Evolutionary conservation across 2,113 vertebrate genomes (phyloP).

Genomic region (Ceuthmochares aereus): DNA sequence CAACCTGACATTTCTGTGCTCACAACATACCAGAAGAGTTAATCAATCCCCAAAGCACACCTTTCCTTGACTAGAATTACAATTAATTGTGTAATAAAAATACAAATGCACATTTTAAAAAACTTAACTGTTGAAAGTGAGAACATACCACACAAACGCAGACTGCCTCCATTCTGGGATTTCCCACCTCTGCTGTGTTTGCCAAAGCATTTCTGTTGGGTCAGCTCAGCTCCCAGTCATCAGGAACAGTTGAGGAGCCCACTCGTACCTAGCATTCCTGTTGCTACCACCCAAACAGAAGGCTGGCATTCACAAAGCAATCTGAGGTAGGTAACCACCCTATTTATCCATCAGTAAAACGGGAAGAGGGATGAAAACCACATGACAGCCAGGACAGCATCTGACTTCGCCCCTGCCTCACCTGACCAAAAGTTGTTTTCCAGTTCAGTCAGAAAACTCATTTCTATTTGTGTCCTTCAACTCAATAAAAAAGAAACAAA

Average conservation of each 20-base stretch:
- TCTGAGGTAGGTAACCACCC: background rate
- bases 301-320: background rate
- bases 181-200: background rate
- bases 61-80: background rate
- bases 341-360: background rate
- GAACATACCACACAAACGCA: background rate
- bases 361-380: background rate
- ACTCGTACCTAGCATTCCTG: background rate
- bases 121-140: background rate
- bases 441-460: background rate
- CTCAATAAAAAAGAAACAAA: conserved; percentile 30
- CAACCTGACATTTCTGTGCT: background rate
- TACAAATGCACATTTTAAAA: background rate
- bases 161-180: background rate
- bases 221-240: background rate
- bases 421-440: background rate
- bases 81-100: background rate
- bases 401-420: background rate
- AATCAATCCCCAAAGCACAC: background rate
- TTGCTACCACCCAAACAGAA: background rate
- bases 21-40: background rate
- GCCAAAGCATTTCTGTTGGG: background rate
- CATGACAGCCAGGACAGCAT: background rate
- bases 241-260: background rate
- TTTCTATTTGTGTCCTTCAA: background rate